Percentiles rank a stretch among this genome's conserved stretches.
phyloP scores from a whole-genome alignment of 2,888 invertebrate species.

The Pollenia griseotomentosa region DNA sequence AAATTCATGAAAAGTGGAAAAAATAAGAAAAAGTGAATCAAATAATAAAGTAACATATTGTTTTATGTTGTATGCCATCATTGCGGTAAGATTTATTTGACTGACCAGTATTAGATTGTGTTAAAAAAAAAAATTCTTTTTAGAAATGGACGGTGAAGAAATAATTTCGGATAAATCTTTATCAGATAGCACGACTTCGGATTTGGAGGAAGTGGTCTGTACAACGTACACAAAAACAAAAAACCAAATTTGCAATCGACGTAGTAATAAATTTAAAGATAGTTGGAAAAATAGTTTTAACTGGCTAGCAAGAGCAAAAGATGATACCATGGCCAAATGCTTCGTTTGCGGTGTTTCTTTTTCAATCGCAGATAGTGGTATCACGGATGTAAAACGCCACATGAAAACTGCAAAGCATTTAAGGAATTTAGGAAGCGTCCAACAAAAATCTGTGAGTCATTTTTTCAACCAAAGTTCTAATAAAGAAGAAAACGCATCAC shows the following conservation, averaged over 20 bases:
- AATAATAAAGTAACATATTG: slow-evolving; percentile 2
- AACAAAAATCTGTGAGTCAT: slow-evolving; percentile 15
- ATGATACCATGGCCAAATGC: background rate
- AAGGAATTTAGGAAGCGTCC: slow-evolving; percentile 4
- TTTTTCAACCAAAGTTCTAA: background rate
- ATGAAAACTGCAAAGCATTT: background rate
- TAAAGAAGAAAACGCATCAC: background rate
- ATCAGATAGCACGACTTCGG: slow-evolving; percentile 29
- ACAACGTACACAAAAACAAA: background rate
- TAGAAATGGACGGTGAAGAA: slow-evolving; percentile 28
- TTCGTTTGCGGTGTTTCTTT: background rate
- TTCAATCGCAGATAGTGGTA: background rate
- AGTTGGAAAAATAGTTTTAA: background rate
- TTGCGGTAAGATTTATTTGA: background rate
- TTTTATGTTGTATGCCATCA: background rate
- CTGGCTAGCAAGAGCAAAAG: background rate
- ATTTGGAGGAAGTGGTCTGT: background rate
- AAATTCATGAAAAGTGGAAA: background rate
- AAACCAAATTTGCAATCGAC: background rate
- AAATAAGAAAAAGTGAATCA: slow-evolving; percentile 3
- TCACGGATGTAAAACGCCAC: slow-evolving; percentile 27
- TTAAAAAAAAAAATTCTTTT: slow-evolving; percentile 21
- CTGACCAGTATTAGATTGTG: background rate
- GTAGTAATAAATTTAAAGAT: background rate
- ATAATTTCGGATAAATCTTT: slow-evolving; percentile 42